Conservation (phyloP, 2,113 vertebrate genomes). For the Urocitellus parryii region DNA sequence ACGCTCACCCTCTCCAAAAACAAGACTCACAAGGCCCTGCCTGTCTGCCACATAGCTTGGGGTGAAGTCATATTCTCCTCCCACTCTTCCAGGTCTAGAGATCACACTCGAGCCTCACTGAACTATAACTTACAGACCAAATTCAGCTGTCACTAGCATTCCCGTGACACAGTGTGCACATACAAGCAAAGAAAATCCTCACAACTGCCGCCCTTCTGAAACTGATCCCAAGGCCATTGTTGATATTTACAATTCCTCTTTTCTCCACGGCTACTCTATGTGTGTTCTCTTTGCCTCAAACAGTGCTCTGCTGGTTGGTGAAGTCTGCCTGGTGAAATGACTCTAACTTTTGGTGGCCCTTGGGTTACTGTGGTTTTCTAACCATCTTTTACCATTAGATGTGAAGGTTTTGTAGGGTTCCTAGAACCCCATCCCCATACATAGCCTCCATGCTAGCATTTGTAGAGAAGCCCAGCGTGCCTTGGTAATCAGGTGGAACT, state of each 20-base stretch:
- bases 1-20: background rate
- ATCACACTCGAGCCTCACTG: background rate
- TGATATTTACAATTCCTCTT: background rate
- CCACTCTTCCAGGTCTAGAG: background rate
- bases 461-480: background rate
- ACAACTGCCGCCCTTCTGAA: background rate
- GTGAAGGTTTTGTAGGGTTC: background rate
- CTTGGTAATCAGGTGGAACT: background rate
- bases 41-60: background rate
- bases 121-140: background rate
- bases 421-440: background rate
- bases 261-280: background rate
- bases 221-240: background rate
- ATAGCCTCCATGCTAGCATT: background rate
- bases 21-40: background rate
- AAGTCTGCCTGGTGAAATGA: background rate
- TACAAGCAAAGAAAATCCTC: background rate
- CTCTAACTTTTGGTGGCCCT: background rate
- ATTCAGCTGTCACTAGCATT: background rate
- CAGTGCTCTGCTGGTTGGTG: background rate
- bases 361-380: background rate
- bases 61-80: background rate
- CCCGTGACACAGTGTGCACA: background rate
- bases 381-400: background rate
- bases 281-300: background rate